A percentile compares a stretch with the other conserved stretches of the same genome.
These are phyloP conservation scores for Philypnodon macrostomus DNA, from an alignment of 2,797 vertebrate genomes.

Conservation along the genomic window DNA sequence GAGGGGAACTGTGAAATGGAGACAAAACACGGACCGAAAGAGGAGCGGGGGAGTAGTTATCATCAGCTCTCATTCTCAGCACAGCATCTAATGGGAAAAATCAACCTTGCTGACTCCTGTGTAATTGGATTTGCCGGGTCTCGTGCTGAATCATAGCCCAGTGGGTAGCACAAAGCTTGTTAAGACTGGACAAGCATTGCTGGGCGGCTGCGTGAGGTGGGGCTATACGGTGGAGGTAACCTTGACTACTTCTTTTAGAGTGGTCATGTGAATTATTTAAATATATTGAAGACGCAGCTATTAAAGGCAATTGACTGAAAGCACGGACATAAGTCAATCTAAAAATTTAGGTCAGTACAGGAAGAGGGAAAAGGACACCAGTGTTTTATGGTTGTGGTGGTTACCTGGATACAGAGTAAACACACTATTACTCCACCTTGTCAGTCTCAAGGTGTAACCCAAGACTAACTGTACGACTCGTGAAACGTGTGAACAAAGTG, in stretches of 20 bases:
- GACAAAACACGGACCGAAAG: slow-evolving; percentile 49
- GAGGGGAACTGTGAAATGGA: slow-evolving; percentile 56
- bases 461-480: slow-evolving; percentile 1
- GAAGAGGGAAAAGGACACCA: slow-evolving; percentile 58
- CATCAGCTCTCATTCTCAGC: slow-evolving; percentile 77
- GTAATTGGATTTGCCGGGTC: slow-evolving; percentile 86
- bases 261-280: slow-evolving; percentile 62
- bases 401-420: slow-evolving; percentile 60
- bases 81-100: slow-evolving; percentile 83
- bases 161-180: slow-evolving; percentile 86
- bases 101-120: slow-evolving; percentile 84
- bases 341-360: slow-evolving; percentile 33
- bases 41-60: slow-evolving; percentile 67
- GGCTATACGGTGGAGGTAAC: slow-evolving; percentile 63
- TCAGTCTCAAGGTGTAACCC: background rate
- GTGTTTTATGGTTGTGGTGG: slow-evolving; percentile 38
- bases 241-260: slow-evolving; percentile 75
- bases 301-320: slow-evolving; percentile 30
- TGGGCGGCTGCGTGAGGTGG: slow-evolving; percentile 55
- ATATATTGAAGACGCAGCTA: slow-evolving; percentile 42
- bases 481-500: too few species aligned
- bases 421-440: slow-evolving; percentile 18
- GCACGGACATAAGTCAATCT: slow-evolving; percentile 41
- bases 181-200: slow-evolving; percentile 86
- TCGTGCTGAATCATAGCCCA: slow-evolving; percentile 84